Evolutionary conservation across 2,113 vertebrate species (phyloP).

Genomic region (Colistium nudipinnis): DNA sequence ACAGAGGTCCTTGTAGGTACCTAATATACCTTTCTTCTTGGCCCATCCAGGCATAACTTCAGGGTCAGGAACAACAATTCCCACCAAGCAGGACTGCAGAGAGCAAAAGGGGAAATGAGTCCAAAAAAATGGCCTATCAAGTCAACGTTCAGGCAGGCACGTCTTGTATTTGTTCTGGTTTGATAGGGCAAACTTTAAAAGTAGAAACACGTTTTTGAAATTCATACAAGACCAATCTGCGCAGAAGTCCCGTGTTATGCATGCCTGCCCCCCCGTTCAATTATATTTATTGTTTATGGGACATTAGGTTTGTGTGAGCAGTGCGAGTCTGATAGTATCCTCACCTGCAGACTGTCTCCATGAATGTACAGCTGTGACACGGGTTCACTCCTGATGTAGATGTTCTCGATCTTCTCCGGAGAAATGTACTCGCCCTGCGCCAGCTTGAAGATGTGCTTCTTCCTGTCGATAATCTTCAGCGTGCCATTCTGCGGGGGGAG

Average conservation of each 20-base stretch:
- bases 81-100: constrained; percentile 92
- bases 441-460: constrained; percentile 99
- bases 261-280: too few species aligned
- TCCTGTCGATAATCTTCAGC: constrained; percentile 96
- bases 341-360: constrained; percentile 95
- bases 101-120: background rate
- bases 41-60: constrained; percentile 95
- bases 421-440: constrained; percentile 98
- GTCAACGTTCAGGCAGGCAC: background rate
- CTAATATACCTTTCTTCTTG: constrained; percentile 91
- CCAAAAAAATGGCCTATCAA: background rate
- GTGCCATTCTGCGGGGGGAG: constrained; percentile 87
- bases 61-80: constrained; percentile 92
- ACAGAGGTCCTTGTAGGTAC: constrained; percentile 88
- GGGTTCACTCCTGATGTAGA: constrained; percentile 94
- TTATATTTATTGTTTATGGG: background rate
- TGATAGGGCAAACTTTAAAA: background rate
- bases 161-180: background rate
- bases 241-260: too few species aligned
- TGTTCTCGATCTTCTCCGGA: constrained; percentile 98
- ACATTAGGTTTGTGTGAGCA: background rate
- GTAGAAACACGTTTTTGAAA: too few species aligned
- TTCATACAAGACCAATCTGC: too few species aligned
- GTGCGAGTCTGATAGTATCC: background rate
- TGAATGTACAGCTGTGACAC: constrained; percentile 94